These are phyloP conservation scores for Lissocephala sabroskyi DNA, from an alignment of 2,888 invertebrate species.

Conservation along the genomic window DNA sequence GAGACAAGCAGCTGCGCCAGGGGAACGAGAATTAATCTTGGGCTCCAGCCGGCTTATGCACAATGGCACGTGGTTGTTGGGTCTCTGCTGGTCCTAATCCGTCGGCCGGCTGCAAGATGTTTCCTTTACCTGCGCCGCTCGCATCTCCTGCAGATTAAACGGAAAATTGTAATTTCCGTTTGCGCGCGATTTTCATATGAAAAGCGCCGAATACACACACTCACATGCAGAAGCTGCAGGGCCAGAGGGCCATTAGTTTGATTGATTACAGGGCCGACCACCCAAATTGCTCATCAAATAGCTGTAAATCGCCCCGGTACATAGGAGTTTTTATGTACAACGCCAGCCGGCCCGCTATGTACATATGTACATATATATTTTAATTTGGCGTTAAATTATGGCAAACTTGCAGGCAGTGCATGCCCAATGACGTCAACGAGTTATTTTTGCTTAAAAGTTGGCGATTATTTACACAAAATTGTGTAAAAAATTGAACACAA, in stretches of 20 bases:
- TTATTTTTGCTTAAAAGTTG: not conserved
- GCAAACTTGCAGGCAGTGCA: no score
- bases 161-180: constrained; percentile 24
- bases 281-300: no score
- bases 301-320: no score
- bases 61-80: constrained; percentile 50
- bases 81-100: constrained; percentile 8
- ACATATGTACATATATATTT: constrained; percentile 1
- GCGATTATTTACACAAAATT: not conserved
- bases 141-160: no score
- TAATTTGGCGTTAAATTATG: no score
- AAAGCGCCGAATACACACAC: not conserved
- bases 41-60: constrained; percentile 6
- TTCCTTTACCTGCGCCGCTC: constrained; percentile 20
- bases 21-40: constrained; percentile 16
- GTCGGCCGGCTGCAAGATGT: constrained; percentile 3
- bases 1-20: not conserved
- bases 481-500: not conserved
- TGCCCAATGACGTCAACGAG: constrained; percentile 2
- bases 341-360: no score
- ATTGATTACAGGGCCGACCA: not conserved
- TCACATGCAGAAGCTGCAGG: not conserved
- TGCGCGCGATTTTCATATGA: constrained; percentile 1
- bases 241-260: constrained; percentile 1
- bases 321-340: not conserved